Percentiles rank a stretch among this genome's conserved stretches.
Evolutionary conservation across 2,113 vertebrate genomes (phyloP).

Genomic region (Cryptotis parvus): DNA sequence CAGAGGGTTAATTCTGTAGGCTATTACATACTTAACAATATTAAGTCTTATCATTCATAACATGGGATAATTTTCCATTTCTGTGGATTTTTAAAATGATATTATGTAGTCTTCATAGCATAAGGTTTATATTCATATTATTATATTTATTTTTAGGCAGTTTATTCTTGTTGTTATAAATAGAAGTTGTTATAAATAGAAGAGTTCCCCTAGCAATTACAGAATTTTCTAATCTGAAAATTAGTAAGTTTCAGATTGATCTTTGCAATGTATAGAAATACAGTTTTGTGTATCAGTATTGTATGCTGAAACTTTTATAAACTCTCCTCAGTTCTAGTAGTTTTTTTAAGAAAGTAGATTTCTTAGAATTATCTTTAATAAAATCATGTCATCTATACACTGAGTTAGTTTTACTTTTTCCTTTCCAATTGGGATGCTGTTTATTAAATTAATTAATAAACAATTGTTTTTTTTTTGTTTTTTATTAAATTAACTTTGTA

Average conservation of each 20-base stretch:
- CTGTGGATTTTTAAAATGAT: constrained; percentile 30
- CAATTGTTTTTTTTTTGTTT: too few relatives aligned
- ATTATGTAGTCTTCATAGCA: constrained; percentile 2
- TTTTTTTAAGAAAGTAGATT: neutral
- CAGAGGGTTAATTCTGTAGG: neutral
- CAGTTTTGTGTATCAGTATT: neutral
- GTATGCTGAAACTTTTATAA: neutral
- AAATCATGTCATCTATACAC: neutral
- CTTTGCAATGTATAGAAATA: neutral
- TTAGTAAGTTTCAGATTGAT: too few relatives aligned
- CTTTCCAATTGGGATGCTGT: constrained; percentile 2
- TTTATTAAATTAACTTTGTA: constrained; percentile 15
- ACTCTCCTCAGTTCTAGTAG: neutral
- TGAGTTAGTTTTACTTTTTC: neutral
- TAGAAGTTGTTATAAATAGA: neutral
- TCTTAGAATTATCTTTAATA: neutral
- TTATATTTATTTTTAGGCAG: constrained; percentile 27
- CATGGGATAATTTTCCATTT: constrained; percentile 15
- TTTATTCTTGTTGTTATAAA: constrained; percentile 21
- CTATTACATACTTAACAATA: neutral
- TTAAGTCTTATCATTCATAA: too few relatives aligned
- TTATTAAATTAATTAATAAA: neutral
- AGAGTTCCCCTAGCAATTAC: constrained; percentile 22
- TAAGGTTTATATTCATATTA: neutral
- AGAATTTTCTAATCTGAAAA: too few relatives aligned